phyloP scores from a whole-genome alignment of 2,113 vertebrate species.

The Siphamia tubifer region DNA sequence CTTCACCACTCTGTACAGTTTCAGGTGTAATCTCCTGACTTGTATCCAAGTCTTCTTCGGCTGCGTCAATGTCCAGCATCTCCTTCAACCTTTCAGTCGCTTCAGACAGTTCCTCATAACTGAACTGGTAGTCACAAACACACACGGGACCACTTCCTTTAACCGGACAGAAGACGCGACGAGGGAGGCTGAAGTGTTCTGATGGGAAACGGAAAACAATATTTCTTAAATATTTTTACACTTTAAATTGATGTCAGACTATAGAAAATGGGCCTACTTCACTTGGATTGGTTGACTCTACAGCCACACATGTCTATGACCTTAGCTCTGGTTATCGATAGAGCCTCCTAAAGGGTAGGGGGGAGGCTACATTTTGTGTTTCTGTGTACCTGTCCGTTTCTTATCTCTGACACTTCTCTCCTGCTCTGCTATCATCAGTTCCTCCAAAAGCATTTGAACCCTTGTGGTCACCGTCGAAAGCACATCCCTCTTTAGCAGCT shows the following conservation, averaged over 20 bases:
- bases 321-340: neutral
- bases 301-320: neutral
- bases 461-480: constrained; percentile 88
- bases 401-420: constrained; percentile 36
- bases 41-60: constrained; percentile 60
- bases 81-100: constrained; percentile 75
- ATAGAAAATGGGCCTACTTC: too few relatives aligned
- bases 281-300: neutral
- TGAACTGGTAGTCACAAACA: constrained; percentile 81
- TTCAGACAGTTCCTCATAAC: constrained; percentile 68
- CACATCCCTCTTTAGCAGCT: constrained; percentile 93
- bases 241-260: too few relatives aligned
- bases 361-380: neutral
- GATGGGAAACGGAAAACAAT: neutral
- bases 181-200: constrained; percentile 59
- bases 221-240: neutral
- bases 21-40: constrained; percentile 57
- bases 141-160: constrained; percentile 45
- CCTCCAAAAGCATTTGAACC: constrained; percentile 92
- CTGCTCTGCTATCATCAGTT: constrained; percentile 80
- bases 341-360: too few relatives aligned
- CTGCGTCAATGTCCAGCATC: constrained; percentile 72
- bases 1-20: neutral
- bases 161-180: constrained; percentile 69
- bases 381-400: constrained; percentile 35